A percentile compares a stretch with the other conserved stretches of the same genome.
Evolutionary conservation across 2,888 invertebrate species (phyloP).

Genomic region (Drosophila lutescens): DNA sequence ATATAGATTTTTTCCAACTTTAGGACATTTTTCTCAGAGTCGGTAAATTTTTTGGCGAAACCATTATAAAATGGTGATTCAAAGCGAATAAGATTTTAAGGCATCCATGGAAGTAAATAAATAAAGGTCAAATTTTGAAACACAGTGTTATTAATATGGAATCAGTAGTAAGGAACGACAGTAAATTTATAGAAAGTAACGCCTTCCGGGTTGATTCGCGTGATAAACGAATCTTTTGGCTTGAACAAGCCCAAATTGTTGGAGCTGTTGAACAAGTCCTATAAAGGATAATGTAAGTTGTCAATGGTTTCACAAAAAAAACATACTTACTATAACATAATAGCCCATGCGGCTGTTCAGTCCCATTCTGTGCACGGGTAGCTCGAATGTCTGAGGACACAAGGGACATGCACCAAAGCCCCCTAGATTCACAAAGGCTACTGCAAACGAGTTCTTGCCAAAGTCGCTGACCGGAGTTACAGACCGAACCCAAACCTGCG

Average conservation of each 20-base stretch:
- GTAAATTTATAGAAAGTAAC: conserved; percentile 75
- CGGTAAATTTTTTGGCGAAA: too few relatives aligned
- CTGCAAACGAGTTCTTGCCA: conserved; percentile 84
- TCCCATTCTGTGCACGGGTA: conserved; percentile 78
- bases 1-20: too few relatives aligned
- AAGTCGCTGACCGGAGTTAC: conserved; percentile 79
- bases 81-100: too few relatives aligned
- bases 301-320: neutral
- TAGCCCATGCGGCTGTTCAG: conserved; percentile 80
- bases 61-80: too few relatives aligned
- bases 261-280: conserved; percentile 67
- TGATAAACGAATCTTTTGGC: conserved; percentile 51
- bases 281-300: neutral
- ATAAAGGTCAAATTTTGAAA: too few relatives aligned
- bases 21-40: too few relatives aligned
- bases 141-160: too few relatives aligned
- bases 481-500: conserved; percentile 84
- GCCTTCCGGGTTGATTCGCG: conserved; percentile 71
- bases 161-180: conserved; percentile 33
- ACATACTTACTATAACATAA: conserved; percentile 66
- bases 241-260: conserved; percentile 34
- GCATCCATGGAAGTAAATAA: too few relatives aligned
- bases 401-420: conserved; percentile 45
- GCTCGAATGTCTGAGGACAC: conserved; percentile 81
- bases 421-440: conserved; percentile 82